Conservation (phyloP, 2,888 invertebrate genomes). For the Dynastes tityus region DNA sequence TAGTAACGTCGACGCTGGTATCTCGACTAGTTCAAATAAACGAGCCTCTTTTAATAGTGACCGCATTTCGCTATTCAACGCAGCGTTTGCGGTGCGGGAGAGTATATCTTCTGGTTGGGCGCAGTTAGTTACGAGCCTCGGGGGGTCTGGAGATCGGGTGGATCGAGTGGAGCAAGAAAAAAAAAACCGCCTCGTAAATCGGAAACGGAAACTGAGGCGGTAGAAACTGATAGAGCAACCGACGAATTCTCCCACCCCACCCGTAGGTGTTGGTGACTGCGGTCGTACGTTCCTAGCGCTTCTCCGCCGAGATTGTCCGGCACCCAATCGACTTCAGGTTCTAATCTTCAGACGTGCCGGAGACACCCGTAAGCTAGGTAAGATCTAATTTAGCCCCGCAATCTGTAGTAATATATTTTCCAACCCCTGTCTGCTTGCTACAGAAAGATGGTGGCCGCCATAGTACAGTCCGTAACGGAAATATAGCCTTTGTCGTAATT, state of each 20-base stretch:
- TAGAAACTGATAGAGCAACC: slow-evolving; percentile 30
- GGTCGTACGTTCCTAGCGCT: slow-evolving; percentile 31
- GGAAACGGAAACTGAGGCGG: slow-evolving; percentile 49
- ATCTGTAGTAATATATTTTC: slow-evolving; percentile 64
- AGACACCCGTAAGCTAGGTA: slow-evolving; percentile 62
- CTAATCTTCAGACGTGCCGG: slow-evolving; percentile 58
- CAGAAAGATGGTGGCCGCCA: slow-evolving; percentile 29
- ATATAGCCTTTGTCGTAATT: too few species aligned
- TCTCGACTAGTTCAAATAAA: slow-evolving; percentile 16
- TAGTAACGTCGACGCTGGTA: slow-evolving; percentile 7
- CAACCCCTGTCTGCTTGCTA: slow-evolving; percentile 27
- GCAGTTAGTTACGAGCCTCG: slow-evolving; percentile 35
- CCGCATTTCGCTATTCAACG: slow-evolving; percentile 40
- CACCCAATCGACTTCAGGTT: slow-evolving; percentile 54
- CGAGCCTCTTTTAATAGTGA: slow-evolving; percentile 38
- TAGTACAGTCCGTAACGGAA: slow-evolving; percentile 5
- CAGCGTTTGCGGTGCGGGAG: slow-evolving; percentile 5
- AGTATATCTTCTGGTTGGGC: slow-evolving; percentile 5
- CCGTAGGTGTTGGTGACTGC: slow-evolving; percentile 12
- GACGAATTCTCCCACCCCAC: neutral
- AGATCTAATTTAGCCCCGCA: slow-evolving; percentile 66
- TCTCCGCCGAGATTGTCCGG: slow-evolving; percentile 37
- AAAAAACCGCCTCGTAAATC: slow-evolving; percentile 44
- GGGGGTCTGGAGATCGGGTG: slow-evolving; percentile 26
- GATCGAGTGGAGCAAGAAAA: slow-evolving; percentile 3